These are phyloP conservation scores for Oligia strigilis DNA, from an alignment of 2,888 invertebrate species.

Conservation along the genomic window DNA sequence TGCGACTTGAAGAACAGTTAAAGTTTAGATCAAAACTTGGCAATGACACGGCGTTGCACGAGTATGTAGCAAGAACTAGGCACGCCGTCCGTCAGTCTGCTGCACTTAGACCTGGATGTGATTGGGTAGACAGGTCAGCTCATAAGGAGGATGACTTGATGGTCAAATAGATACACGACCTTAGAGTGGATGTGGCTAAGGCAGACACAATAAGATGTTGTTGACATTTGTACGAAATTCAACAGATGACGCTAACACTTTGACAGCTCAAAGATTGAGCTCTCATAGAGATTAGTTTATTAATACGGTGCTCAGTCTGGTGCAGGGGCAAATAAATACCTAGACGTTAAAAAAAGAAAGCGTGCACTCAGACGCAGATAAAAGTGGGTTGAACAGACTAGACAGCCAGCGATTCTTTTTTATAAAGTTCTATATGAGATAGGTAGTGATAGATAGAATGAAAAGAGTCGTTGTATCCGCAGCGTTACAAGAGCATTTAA, in stretches of 20 bases:
- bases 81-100: not conserved
- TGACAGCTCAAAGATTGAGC: slow-evolving; percentile 22
- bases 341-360: slow-evolving; percentile 24
- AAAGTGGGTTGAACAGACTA: slow-evolving; percentile 23
- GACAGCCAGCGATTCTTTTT: slow-evolving; percentile 26
- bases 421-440: slow-evolving; percentile 24
- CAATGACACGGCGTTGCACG: not conserved
- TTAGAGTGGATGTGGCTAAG: not conserved
- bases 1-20: slow-evolving; percentile 9
- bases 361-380: slow-evolving; percentile 14
- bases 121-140: too few species aligned
- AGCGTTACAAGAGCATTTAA: slow-evolving; percentile 67
- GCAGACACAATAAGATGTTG: not conserved
- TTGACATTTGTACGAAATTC: not conserved
- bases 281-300: slow-evolving; percentile 27
- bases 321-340: slow-evolving; percentile 40
- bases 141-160: not conserved
- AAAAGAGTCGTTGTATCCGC: slow-evolving; percentile 20
- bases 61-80: not conserved
- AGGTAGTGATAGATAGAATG: slow-evolving; percentile 15
- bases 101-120: not conserved
- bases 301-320: slow-evolving; percentile 27
- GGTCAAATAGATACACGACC: too few species aligned
- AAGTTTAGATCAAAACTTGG: slow-evolving; percentile 14
- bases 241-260: slow-evolving; percentile 6